Conservation (phyloP, 2,888 invertebrate species). For the Melanostoma mellinum region DNA sequence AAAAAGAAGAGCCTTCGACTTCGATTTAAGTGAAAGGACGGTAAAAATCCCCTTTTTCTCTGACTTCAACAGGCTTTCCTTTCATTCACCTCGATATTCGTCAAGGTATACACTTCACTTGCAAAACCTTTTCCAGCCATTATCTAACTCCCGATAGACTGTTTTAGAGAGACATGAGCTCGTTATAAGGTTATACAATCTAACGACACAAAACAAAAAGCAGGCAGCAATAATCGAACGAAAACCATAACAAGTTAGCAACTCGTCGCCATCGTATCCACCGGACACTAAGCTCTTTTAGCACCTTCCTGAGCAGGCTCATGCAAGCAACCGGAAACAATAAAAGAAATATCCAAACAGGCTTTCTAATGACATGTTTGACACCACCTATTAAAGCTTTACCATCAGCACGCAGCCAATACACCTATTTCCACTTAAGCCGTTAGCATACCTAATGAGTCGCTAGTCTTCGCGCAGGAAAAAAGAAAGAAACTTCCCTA, state of each 20-base stretch:
- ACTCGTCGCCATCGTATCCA: conserved; percentile 20
- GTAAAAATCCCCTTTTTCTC: too few relatives aligned
- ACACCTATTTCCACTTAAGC: conserved; percentile 34
- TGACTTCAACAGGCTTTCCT: too few relatives aligned
- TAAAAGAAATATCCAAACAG: conserved; percentile 39
- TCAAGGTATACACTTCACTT: too few relatives aligned
- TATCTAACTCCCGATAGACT: too few relatives aligned
- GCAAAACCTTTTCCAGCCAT: too few relatives aligned
- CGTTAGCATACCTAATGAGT: conserved; percentile 59
- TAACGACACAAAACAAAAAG: too few relatives aligned
- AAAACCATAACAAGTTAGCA: background rate
- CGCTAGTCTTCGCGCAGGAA: background rate
- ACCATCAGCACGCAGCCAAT: conserved; percentile 31
- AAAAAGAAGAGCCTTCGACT: too few relatives aligned
- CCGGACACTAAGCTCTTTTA: conserved; percentile 48
- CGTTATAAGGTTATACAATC: too few relatives aligned
- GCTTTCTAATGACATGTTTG: conserved; percentile 46
- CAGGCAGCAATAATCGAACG: too few relatives aligned
- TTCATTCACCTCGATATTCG: too few relatives aligned
- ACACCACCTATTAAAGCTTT: conserved; percentile 42
- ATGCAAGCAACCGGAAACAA: conserved; percentile 53
- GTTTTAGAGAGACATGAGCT: too few relatives aligned
- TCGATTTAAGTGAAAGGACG: too few relatives aligned
- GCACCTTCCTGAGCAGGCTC: conserved; percentile 24
- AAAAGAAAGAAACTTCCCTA: background rate